Percentiles rank a stretch among this genome's conserved stretches.
phyloP scores from a whole-genome alignment of 2,113 vertebrate genomes.

The Numida meleagris region DNA sequence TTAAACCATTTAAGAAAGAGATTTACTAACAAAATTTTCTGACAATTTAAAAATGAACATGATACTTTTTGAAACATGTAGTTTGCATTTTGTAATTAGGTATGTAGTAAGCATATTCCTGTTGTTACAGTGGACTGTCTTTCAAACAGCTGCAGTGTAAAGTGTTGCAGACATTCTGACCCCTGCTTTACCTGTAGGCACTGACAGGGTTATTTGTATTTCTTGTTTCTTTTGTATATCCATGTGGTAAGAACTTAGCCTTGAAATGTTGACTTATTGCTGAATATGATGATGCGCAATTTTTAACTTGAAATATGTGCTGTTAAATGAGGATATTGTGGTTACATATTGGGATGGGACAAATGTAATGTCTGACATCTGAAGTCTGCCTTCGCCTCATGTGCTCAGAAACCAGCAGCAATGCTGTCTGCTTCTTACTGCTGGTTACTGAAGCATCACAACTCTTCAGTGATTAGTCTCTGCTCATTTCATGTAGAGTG shows the following conservation, averaged over 20 bases:
- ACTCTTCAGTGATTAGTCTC: neutral
- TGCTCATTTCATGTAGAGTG: neutral
- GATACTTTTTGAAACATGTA: neutral
- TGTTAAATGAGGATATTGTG: neutral
- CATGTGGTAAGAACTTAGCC: neutral
- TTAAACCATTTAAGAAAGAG: neutral
- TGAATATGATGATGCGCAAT: rapidly evolving
- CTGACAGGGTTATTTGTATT: neutral
- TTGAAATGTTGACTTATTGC: neutral
- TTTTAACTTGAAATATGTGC: neutral
- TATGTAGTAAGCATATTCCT: rapidly evolving
- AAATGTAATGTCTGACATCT: neutral
- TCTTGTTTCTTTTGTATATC: neutral
- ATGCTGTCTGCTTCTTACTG: neutral
- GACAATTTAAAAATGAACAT: rapidly evolving
- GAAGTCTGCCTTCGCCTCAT: neutral
- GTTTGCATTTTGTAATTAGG: neutral
- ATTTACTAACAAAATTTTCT: neutral
- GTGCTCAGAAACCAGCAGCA: neutral
- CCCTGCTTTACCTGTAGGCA: neutral
- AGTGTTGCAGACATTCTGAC: neutral
- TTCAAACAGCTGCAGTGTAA: neutral
- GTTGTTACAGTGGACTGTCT: rapidly evolving
- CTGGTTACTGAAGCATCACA: rapidly evolving
- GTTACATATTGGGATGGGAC: rapidly evolving